Base-by-base conservation (phyloP, 2,113 vertebrate genomes). In the Tursiops truncatus region DNA sequence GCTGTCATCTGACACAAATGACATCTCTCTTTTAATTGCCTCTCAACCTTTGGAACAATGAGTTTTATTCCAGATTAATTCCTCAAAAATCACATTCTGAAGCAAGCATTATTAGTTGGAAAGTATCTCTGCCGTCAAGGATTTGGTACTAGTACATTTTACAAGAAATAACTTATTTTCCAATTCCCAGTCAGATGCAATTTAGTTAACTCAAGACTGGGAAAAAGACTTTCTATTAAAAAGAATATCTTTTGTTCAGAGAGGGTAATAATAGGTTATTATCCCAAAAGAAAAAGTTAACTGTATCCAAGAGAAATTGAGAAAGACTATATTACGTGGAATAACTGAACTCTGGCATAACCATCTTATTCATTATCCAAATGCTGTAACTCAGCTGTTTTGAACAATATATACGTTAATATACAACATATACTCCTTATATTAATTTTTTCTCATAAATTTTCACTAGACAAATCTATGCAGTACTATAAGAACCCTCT, bases 21-120 rank as follows among this genome's bases (percentile, higher is more conserved):
- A 91, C 21, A 94, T 47, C 36, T 93, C 47, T 85, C 41, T 87
- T 60, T 95, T 84, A 95, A 96, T 23, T 96, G 95, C 38, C 36
- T 94, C 86, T 90, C 67, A 89, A 83, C 11, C 26, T 95, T 96
- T 91, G 41, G 50, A 73, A 92, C 41, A 82, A 89, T 95, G 80
- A 94, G 38, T 53, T 94, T 96, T 93, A 90, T 26, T 63, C 25
- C 36, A 84, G 20, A 93, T 82, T 94, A 93, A 89, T 79, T 93
- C 36, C 80, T 41, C 12, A 94, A 83, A 97, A 90, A 94, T 76
- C 28, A 92, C 23, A 92, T 67, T 86, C 68, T 76, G 65, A 95
- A 90, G 71, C 67, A 97, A 91, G 23, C 38, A 89, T 95, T 92
- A 96, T 94, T 95, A 94, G 68, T 23, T 92, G 70, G 8, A 94